Conservation (phyloP, 2,888 invertebrate species). For the Myopa tessellatipennis region DNA sequence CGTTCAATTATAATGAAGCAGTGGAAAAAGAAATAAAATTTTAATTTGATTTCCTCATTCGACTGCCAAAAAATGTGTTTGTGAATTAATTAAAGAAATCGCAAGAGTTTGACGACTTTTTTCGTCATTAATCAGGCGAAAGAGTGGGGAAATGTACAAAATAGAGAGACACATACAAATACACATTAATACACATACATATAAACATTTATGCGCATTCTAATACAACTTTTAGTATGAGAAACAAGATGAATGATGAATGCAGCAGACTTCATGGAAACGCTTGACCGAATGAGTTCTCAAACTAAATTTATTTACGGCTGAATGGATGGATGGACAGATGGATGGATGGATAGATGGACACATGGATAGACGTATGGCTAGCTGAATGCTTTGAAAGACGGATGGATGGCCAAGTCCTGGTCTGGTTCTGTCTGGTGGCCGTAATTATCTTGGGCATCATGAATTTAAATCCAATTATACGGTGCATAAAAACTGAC, state of each 20-base stretch:
- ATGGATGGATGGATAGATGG: slow-evolving; percentile 15
- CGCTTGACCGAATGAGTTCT: background rate
- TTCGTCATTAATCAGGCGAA: slow-evolving; percentile 2
- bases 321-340: background rate
- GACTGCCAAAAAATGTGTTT: slow-evolving; percentile 19
- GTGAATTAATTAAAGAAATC: background rate
- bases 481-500: slow-evolving; percentile 33
- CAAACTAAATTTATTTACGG: background rate
- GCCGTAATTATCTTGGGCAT: slow-evolving; percentile 37
- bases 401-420: slow-evolving; percentile 1
- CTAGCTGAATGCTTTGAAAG: background rate
- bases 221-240: too few relatives aligned
- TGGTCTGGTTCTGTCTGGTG: background rate
- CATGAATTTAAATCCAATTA: slow-evolving; percentile 48
- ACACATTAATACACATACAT: background rate
- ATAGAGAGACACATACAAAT: background rate
- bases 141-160: too few relatives aligned
- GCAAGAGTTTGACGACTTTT: slow-evolving; percentile 11
- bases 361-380: slow-evolving; percentile 2
- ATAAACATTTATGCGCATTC: too few relatives aligned
- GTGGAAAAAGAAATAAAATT: background rate
- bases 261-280: background rate
- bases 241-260: too few relatives aligned
- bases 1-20: background rate
- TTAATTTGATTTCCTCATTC: slow-evolving; percentile 10